Percentiles rank a stretch among this genome's conserved stretches.
Conservation (phyloP, 2,797 vertebrate species). For the Acipenser ruthenus region DNA sequence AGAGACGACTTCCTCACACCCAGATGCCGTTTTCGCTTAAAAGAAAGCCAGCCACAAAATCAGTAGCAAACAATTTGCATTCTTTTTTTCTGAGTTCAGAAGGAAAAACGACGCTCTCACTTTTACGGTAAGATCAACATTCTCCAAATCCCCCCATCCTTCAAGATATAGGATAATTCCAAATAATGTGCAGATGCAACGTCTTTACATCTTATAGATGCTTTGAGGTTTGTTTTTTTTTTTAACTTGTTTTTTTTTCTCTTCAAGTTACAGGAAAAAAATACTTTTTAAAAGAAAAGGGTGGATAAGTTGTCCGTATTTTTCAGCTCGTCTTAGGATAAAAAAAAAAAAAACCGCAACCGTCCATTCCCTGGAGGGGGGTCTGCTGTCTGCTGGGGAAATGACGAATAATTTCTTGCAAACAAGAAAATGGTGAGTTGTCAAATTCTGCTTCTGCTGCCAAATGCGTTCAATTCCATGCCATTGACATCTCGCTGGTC, state of each 20-base stretch:
- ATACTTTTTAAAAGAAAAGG: slow-evolving; percentile 34
- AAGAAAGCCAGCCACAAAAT: slow-evolving; percentile 44
- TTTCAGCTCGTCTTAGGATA: slow-evolving; percentile 45
- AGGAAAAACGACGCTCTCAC: slow-evolving; percentile 44
- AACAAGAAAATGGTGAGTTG: slow-evolving; percentile 69
- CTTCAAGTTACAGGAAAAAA: slow-evolving; percentile 45
- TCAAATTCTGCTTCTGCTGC: slow-evolving; percentile 51
- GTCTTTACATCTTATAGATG: slow-evolving; percentile 41
- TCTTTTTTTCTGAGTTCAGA: slow-evolving; percentile 47
- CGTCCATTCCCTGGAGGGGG: slow-evolving; percentile 42
- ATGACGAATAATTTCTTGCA: slow-evolving; percentile 47
- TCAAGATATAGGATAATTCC: slow-evolving; percentile 51
- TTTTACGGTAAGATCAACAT: slow-evolving; percentile 58
- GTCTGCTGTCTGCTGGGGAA: slow-evolving; percentile 39
- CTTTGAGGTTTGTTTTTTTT: slow-evolving; percentile 30
- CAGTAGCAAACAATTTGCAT: slow-evolving; percentile 37
- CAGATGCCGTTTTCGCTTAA: slow-evolving; percentile 34
- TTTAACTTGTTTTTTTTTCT: slow-evolving; percentile 16
- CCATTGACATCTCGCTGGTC: slow-evolving; percentile 22
- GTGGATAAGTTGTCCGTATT: slow-evolving; percentile 46
- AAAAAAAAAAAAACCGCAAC: slow-evolving; percentile 32
- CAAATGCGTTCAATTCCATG: slow-evolving; percentile 54
- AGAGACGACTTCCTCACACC: slow-evolving; percentile 45
- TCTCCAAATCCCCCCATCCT: slow-evolving; percentile 48
- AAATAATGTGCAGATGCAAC: slow-evolving; percentile 49